A percentile compares a stretch with the other conserved stretches of the same genome.
Evolutionary conservation across 1,140 invertebrate species (phyloP).

Genomic region (Drosophila fuyamai): DNA sequence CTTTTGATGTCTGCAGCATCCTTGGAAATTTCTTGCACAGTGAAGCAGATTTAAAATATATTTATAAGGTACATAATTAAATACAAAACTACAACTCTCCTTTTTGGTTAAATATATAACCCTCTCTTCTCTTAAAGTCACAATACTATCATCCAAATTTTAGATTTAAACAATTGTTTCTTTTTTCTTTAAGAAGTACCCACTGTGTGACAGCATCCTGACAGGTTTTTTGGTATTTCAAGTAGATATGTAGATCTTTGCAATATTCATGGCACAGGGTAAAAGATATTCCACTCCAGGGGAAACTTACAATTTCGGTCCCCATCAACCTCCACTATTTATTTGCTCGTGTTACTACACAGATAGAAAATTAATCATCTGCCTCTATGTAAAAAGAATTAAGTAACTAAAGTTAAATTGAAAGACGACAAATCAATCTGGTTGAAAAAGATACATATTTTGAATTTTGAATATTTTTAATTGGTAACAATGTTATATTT

Average conservation of each 20-base stretch:
- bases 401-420: too few species aligned
- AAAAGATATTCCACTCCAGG: constrained; percentile 9
- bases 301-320: constrained; percentile 5
- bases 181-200: neutral
- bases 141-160: neutral
- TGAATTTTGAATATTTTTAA: too few species aligned
- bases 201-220: constrained; percentile 15
- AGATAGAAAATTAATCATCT: neutral
- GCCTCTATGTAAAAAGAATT: too few species aligned
- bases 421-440: too few species aligned
- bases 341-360: constrained; percentile 2
- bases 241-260: constrained; percentile 27
- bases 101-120: too few species aligned
- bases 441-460: too few species aligned
- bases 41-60: neutral
- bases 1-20: constrained; percentile 41
- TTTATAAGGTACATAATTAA: too few species aligned
- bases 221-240: constrained; percentile 16
- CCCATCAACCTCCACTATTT: constrained; percentile 3
- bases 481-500: too few species aligned
- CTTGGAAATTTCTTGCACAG: constrained; percentile 32
- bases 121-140: too few species aligned
- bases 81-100: too few species aligned
- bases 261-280: constrained; percentile 31
- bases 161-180: neutral